phyloP scores from a whole-genome alignment of 2,888 invertebrate genomes.

The Apodemia mormo region DNA sequence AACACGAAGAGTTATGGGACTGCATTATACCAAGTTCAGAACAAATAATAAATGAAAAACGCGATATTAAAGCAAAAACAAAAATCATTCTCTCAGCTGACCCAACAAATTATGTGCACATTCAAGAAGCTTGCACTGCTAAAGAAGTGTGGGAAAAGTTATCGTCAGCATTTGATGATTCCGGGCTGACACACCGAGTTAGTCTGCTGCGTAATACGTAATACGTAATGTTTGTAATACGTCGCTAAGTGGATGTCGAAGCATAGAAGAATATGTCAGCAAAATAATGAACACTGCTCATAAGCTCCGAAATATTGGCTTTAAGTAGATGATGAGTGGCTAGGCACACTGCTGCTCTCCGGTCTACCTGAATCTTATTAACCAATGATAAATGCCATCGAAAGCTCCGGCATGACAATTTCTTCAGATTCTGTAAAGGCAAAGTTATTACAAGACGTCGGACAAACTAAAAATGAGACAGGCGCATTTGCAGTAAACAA shows the following conservation, averaged over 20 bases:
- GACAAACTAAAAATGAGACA: slow-evolving; percentile 20
- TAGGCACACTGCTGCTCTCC: slow-evolving; percentile 28
- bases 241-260: slow-evolving; percentile 18
- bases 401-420: slow-evolving; percentile 28
- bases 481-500: slow-evolving; percentile 17
- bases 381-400: slow-evolving; percentile 22
- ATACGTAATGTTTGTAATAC: slow-evolving; percentile 28
- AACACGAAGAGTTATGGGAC: too few species aligned
- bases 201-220: slow-evolving; percentile 30
- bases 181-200: slow-evolving; percentile 28
- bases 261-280: slow-evolving; percentile 15
- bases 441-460: slow-evolving; percentile 31
- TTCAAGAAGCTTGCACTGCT: slow-evolving; percentile 19
- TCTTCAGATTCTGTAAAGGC: slow-evolving; percentile 29
- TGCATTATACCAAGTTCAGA: too few species aligned
- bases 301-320: slow-evolving; percentile 28
- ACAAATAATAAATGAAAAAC: too few species aligned
- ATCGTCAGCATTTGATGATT: slow-evolving; percentile 28
- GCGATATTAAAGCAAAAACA: too few species aligned
- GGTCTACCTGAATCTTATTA: slow-evolving; percentile 25
- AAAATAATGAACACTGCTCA: slow-evolving; percentile 28
- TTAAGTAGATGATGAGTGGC: slow-evolving; percentile 32
- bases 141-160: slow-evolving; percentile 28
- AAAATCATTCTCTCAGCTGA: too few species aligned
- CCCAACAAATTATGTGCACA: slow-evolving; percentile 22